These are phyloP conservation scores for Papilio polyxenes DNA, from an alignment of 1,140 invertebrate genomes.

Conservation along the genomic window DNA sequence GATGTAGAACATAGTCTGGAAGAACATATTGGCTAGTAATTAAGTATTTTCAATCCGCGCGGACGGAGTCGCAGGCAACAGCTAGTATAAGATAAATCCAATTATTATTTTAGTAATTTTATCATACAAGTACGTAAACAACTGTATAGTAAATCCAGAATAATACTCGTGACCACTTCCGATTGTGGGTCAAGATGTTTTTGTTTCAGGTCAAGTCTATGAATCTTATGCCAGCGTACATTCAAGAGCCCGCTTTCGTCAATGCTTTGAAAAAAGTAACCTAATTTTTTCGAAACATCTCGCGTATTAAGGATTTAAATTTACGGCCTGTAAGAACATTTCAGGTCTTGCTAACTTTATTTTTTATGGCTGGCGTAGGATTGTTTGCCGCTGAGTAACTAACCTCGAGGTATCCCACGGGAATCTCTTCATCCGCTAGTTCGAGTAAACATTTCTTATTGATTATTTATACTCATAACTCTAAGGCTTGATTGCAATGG, in stretches of 20 bases:
- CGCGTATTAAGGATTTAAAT: too few relatives aligned
- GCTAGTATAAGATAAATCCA: background rate
- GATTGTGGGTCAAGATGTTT: slow-evolving; percentile 26
- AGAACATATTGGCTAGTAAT: too few relatives aligned
- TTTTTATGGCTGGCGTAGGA: background rate
- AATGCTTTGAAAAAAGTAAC: background rate
- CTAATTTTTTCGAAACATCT: too few relatives aligned
- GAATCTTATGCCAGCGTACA: slow-evolving; percentile 16
- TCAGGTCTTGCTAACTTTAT: background rate
- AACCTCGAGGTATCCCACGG: background rate
- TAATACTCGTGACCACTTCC: slow-evolving; percentile 12
- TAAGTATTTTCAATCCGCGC: too few relatives aligned
- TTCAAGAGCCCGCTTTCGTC: background rate
- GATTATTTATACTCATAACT: too few relatives aligned
- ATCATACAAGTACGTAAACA: background rate
- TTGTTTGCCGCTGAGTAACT: background rate
- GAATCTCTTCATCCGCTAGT: background rate
- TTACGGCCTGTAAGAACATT: too few relatives aligned
- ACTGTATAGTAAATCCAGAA: background rate
- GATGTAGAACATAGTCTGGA: too few relatives aligned
- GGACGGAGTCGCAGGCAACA: too few relatives aligned
- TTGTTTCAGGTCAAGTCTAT: slow-evolving; percentile 30
- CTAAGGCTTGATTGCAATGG: too few relatives aligned
- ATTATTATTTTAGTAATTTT: background rate
- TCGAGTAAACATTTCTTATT: background rate